Evolutionary conservation across 2,888 invertebrate species (phyloP), one percentile per base, ranked within the genome.

Genomic region (Drosophila percnosoma): DNA sequence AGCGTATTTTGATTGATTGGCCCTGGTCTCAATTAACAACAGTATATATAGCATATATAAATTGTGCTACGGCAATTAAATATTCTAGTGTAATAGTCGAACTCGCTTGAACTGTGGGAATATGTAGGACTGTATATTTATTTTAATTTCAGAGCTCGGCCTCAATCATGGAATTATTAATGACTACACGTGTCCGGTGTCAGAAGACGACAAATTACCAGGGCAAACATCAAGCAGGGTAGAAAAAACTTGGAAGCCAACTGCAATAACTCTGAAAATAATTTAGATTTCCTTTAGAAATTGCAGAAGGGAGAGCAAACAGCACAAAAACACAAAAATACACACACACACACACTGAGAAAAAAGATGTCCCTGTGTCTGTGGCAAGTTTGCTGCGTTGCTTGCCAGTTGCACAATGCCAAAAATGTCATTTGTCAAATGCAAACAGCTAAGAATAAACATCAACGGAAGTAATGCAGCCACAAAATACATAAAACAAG

Each of bases 401-500:
- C 67, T 80, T 68, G 73, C 68, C 74, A 73, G 82, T 73, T 90
- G 82, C 80, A 87, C 87, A 90, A 87, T 76, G 90, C 84, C 87
- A 89, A 89, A 90, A 86, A 86, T 89, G 86, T 90, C 86, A 86
- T 86, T 86, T 86, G 90, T 86, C 89, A 86, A 86, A 90, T 89
- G 89, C 90, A 86, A 86, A 88, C 86, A 90, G 90, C 90, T 78
- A 88, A 86, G 89, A 88, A 86, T 90, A 90, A 84, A 87, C 89
- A 89, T 90, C 89, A 90, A 86, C 85, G 90, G 90, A 90, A 87
- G 89, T 84, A 90, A 89, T 89, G 89, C 87, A 87, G 87, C 85
- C 85, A 83, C 85, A 86, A 75, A 87, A 87, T 90, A 89, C 87
- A 82, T 84, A 87, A 83, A 89, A 84, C 87, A 89, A 89, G 82